Percentiles rank a stretch among this genome's conserved stretches.
Conservation (phyloP, 2,113 vertebrate genomes). For the Hypocryptadius cinnamomeus region DNA sequence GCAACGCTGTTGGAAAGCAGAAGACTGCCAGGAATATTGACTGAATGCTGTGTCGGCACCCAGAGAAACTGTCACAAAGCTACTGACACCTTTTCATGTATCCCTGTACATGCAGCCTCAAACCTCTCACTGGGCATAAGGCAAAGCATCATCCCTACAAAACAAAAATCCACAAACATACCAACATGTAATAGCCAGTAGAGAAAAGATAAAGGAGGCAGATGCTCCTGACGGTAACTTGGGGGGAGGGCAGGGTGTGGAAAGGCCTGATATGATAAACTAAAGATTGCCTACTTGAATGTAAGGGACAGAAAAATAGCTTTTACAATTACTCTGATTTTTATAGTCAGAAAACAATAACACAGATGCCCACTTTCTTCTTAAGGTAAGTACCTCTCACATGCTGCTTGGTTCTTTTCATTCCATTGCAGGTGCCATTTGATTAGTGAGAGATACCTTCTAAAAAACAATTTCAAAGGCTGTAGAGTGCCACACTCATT, state of each 20-base stretch:
- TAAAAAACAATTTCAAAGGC: conserved; percentile 52
- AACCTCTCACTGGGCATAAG: not conserved
- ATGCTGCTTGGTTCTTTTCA: not conserved
- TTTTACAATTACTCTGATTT: not conserved
- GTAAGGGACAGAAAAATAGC: not conserved
- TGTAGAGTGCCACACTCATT: not conserved
- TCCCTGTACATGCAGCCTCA: accelerated
- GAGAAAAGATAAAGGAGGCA: not conserved
- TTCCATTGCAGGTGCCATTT: not conserved
- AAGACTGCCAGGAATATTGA: not conserved
- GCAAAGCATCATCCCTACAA: not conserved
- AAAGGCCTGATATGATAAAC: not conserved
- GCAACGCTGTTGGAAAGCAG: not conserved
- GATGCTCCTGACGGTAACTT: not conserved
- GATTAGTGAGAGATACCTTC: conserved; percentile 48
- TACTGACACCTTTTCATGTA: too few relatives aligned
- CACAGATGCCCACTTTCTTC: conserved; percentile 6
- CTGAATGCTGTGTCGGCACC: not conserved
- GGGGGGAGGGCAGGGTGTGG: too few relatives aligned
- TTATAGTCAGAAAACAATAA: conserved; percentile 22
- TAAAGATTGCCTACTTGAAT: not conserved
- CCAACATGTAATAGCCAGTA: not conserved
- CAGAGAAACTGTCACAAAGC: not conserved
- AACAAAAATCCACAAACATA: not conserved
- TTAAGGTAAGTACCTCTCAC: conserved; percentile 25